These are phyloP conservation scores for Timema podura DNA, from an alignment of 2,888 invertebrate genomes.

Conservation along the genomic window DNA sequence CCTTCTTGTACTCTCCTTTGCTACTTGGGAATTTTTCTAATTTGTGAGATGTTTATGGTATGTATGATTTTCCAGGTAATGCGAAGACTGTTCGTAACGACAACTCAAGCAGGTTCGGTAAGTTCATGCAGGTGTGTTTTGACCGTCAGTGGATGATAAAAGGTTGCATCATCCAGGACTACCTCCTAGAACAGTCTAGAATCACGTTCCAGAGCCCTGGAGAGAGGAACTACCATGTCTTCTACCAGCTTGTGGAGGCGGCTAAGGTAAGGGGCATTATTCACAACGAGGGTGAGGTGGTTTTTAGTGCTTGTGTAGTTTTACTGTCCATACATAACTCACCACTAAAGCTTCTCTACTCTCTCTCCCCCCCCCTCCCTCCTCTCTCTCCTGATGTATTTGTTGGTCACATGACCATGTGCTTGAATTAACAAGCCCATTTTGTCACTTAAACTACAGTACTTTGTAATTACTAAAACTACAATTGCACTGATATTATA, in stretches of 20 bases:
- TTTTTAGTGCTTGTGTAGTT: not conserved
- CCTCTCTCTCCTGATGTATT: no score
- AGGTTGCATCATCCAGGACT: constrained; percentile 88
- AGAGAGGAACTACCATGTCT: constrained; percentile 88
- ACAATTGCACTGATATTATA: no score
- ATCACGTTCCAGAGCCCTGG: constrained; percentile 85
- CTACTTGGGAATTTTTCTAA: no score
- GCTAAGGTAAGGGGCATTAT: constrained; percentile 56
- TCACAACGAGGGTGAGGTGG: no score
- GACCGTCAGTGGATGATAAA: constrained; percentile 85
- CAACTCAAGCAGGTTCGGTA: constrained; percentile 91
- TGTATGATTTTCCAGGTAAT: constrained; percentile 60
- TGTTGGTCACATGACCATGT: no score
- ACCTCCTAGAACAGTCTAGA: constrained; percentile 82
- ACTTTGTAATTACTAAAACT: no score
- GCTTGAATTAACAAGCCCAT: no score
- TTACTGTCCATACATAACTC: constrained; percentile 19
- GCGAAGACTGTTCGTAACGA: constrained; percentile 91
- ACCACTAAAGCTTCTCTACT: no score
- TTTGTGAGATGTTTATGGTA: no score
- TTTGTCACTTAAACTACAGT: no score
- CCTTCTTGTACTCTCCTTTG: no score
- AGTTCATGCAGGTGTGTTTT: constrained; percentile 91
- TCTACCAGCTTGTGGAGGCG: constrained; percentile 86
- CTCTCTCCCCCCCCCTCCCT: no score